Base-by-base conservation (phyloP, 2,113 vertebrate genomes). In the Drymodes brunneopygia region DNA sequence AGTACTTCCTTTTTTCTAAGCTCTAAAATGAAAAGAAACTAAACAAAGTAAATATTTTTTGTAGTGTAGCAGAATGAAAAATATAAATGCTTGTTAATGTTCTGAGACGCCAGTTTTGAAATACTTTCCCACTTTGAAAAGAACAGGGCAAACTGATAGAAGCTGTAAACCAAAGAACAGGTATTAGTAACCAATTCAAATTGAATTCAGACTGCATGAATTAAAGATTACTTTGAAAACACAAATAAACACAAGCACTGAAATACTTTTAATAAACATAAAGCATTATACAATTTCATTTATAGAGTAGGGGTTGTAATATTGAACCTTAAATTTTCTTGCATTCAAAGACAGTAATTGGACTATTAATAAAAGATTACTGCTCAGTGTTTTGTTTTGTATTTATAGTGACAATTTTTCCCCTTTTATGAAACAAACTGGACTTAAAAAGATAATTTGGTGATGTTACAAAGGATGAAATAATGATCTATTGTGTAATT, bases 151-250 rank as follows among this genome's bases (percentile, higher is more conserved):
- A 66, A 70, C 51, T 56, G 87, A 77, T 88, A 77, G 90, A 69
- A 96, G 65, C 88, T 80, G 44, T 92, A 95, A 95, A 86, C 61
- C 65, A 60, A 86, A 57, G 51, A 88, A 72, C 36, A 58, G 6
- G 1, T 79, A 88, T 80, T 70, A 91, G 77, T 87, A 90, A 71
- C 74, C 53, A 42, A 27, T 94, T 97, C 90, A 95, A 94, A 91
- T 58, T 90, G 65, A 93, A 72, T 95, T 95, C 82, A 87, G 42
- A 74, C 58, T 64, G 11, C 65, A 77, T 96, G 86, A 94, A 96
- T 96, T 95, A 95, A 96, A 95, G 85, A 95, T 96, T 86, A 79
- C 48, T 79, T 96, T 73, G 72, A 74, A 95, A 96, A 86, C 0
- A 0, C 65, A 78, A 84, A 80, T 94, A 95, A 92, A 82, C 81